Percentiles rank a stretch among this genome's conserved stretches.
These are phyloP conservation scores for Anarrhichthys ocellatus DNA, from an alignment of 2,113 vertebrate species.

Conservation along the genomic window DNA sequence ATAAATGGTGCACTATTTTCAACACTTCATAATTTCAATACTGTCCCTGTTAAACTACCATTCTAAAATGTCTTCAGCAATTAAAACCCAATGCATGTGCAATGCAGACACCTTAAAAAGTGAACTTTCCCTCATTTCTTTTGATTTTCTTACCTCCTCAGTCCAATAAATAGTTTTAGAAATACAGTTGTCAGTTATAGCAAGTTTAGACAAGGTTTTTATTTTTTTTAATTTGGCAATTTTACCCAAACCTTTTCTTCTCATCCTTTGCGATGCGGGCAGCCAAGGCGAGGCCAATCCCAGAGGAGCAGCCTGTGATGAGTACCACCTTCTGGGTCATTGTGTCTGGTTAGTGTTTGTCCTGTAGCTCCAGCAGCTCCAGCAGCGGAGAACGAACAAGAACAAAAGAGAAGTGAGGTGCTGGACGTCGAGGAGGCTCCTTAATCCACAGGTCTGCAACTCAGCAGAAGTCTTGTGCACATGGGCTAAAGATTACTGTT, in stretches of 20 bases:
- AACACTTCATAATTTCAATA: background rate
- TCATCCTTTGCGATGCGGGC: slow-evolving; percentile 87
- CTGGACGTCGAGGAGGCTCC: background rate
- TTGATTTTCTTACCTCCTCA: background rate
- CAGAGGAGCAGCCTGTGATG: slow-evolving; percentile 90
- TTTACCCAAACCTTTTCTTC: slow-evolving; percentile 92
- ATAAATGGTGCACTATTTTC: background rate
- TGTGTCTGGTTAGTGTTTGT: slow-evolving; percentile 24
- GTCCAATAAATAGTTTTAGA: background rate
- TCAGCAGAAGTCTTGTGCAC: slow-evolving; percentile 68
- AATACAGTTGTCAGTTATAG: background rate
- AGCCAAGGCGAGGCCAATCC: slow-evolving; percentile 89
- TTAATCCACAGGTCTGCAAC: slow-evolving; percentile 71
- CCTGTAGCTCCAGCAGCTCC: slow-evolving; percentile 14
- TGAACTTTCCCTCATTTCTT: background rate
- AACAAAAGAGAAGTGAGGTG: slow-evolving; percentile 23
- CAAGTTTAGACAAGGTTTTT: background rate
- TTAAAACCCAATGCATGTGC: background rate
- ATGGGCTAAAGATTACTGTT: slow-evolving; percentile 56
- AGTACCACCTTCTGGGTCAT: slow-evolving; percentile 89
- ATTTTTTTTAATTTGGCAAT: background rate
- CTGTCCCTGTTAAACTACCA: background rate
- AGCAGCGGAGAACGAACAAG: slow-evolving; percentile 11
- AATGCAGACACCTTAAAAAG: background rate
- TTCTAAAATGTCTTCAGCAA: background rate